Percentiles rank a stretch among this genome's conserved stretches.
Evolutionary conservation across 2,797 vertebrate genomes (phyloP).

Genomic region (Sitta carolinensis): DNA sequence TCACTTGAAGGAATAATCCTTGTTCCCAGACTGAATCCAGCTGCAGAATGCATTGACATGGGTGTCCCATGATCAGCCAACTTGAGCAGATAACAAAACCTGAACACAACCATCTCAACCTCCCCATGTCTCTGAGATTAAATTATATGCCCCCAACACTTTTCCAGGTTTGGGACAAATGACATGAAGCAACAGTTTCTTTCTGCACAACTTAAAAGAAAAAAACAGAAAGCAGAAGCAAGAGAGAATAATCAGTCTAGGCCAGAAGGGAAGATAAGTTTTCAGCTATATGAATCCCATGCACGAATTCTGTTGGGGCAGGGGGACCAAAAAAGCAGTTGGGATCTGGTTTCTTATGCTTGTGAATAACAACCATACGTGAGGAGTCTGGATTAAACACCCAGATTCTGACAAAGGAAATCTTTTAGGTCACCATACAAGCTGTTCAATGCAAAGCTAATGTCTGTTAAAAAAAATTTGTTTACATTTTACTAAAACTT

Average conservation of each 20-base stretch:
- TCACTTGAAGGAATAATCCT: background rate
- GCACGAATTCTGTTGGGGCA: background rate
- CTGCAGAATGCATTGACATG: background rate
- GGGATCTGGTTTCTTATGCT: background rate
- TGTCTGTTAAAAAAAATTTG: background rate
- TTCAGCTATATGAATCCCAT: background rate
- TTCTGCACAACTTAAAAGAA: background rate
- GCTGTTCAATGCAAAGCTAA: conserved; percentile 47
- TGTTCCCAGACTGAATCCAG: background rate
- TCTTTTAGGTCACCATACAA: background rate
- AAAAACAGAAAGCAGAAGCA: background rate
- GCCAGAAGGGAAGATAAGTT: background rate
- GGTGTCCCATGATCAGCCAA: background rate
- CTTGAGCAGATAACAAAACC: background rate
- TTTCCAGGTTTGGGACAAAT: background rate
- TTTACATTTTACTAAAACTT: conserved; percentile 7
- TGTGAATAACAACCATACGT: background rate
- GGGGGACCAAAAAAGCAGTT: background rate
- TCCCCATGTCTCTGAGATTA: background rate
- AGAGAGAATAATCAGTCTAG: background rate
- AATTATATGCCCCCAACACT: background rate
- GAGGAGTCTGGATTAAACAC: background rate
- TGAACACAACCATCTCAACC: background rate
- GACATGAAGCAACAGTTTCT: background rate
- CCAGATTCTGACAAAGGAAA: background rate